Evolutionary conservation across 2,888 invertebrate species (phyloP), one percentile per base, ranked within the genome.

Genomic region (Morpho achilles): DNA sequence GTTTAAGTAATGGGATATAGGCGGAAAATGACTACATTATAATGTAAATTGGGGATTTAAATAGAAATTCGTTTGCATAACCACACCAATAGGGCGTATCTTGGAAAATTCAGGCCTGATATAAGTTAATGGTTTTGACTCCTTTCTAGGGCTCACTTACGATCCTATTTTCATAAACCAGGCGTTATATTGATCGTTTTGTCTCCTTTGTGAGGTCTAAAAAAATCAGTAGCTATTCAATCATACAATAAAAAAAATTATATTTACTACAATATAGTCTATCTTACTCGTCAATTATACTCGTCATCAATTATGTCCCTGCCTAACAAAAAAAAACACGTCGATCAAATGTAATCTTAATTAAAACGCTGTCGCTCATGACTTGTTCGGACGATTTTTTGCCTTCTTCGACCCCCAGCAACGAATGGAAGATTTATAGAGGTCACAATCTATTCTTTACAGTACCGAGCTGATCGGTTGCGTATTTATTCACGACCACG

Each of bases 341-440:
- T n/a, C n/a, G n/a, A n/a, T n/a, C n/a, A n/a, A n/a, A n/a, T n/a
- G n/a, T n/a, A n/a, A n/a, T n/a, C 2, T 23, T 3, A 39, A 2
- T 39, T 7, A 49, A 49, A 42, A 32, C 56, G 52, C 50, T 45
- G n/a, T 32, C 32, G 40, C 49, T 52, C 39, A n/a, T 46, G 42
- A 53, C 42, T 46, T 59, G 45, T 39, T 42, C 8, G 8, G 46
- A 60, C 51, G 51, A 46, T 46, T 67, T 69, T 69, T 72, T 72
- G 74, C 72, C 73, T 75, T 69, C 69, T 71, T 72, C 75, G 79
- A 79, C 74, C 79, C 74, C 71, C 61, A 69, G 66, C 69, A 74
- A 75, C 75, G 75, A 77, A 80, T 72, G 70, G 68, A 74, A 80
- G 83, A 84, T 85, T 84, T 84, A 85, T 84, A 70, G 80, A 71